Evolutionary conservation across 2,797 vertebrate species (phyloP).

Genomic region (Channa striata): DNA sequence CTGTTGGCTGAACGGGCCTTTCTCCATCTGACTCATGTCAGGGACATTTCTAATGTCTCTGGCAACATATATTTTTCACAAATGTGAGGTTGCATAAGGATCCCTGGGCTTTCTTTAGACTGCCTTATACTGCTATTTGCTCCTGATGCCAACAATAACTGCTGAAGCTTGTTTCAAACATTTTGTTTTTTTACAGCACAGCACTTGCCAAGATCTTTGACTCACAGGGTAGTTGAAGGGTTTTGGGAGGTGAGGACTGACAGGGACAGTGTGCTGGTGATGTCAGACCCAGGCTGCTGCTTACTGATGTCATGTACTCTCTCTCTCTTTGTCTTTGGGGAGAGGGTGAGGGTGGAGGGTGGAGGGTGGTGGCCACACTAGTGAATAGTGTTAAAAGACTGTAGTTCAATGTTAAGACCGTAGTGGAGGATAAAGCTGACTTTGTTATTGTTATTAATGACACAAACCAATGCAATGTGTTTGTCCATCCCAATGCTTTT

Average conservation of each 20-base stretch:
- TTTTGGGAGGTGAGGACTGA: constrained; percentile 57
- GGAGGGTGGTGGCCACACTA: constrained; percentile 28
- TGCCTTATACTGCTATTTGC: constrained; percentile 58
- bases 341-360: constrained; percentile 7
- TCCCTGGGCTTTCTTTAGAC: constrained; percentile 39
- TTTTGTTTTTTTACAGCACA: constrained; percentile 57
- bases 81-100: constrained; percentile 53
- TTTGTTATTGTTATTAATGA: neutral
- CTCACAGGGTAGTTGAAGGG: constrained; percentile 52
- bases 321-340: constrained; percentile 27
- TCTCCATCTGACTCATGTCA: constrained; percentile 47
- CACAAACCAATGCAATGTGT: neutral
- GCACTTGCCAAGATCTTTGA: constrained; percentile 61
- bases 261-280: constrained; percentile 61
- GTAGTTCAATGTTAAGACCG: constrained; percentile 7
- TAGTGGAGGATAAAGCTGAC: neutral
- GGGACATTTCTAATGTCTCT: constrained; percentile 50
- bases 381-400: constrained; percentile 26
- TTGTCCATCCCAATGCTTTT: neutral
- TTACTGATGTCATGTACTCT: constrained; percentile 59
- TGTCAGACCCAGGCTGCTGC: constrained; percentile 54
- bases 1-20: constrained; percentile 33
- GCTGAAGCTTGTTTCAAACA: constrained; percentile 56
- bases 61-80: constrained; percentile 44
- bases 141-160: constrained; percentile 69